Evolutionary conservation across 1,140 invertebrate species (phyloP).

Genomic region (Tribolium madens): DNA sequence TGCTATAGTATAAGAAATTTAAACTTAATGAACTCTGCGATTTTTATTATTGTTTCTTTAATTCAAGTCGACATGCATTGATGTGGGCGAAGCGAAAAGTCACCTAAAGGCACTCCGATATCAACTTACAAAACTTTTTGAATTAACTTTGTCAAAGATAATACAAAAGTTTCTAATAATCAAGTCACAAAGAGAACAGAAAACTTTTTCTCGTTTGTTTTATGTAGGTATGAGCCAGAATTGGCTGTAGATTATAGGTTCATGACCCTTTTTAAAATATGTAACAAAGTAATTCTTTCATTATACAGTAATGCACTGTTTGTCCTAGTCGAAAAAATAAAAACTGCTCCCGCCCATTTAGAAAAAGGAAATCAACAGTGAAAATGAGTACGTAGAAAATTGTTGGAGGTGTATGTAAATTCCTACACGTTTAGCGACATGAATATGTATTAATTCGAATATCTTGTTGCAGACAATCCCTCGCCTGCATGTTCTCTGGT

Average conservation of each 20-base stretch:
- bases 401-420: constrained; percentile 2
- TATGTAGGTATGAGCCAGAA: background rate
- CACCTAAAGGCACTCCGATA: constrained; percentile 11
- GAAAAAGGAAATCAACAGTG: constrained; percentile 27
- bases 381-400: constrained; percentile 3
- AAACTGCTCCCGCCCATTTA: constrained; percentile 13
- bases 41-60: constrained; percentile 30
- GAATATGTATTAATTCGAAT: constrained; percentile 44
- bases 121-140: constrained; percentile 10
- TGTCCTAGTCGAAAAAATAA: constrained; percentile 23
- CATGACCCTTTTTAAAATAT: background rate
- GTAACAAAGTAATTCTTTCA: constrained; percentile 17
- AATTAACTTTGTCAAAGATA: constrained; percentile 4
- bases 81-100: background rate
- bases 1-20: background rate
- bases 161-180: constrained; percentile 11
- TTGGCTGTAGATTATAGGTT: background rate
- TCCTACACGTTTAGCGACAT: constrained; percentile 11
- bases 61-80: background rate
- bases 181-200: background rate
- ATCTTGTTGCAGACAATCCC: constrained; percentile 64
- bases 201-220: background rate
- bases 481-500: constrained; percentile 65
- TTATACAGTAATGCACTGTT: constrained; percentile 1
- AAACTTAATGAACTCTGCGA: background rate